Base-by-base conservation (phyloP, 2,797 vertebrate genomes). In the Catostomus latipinnis region DNA sequence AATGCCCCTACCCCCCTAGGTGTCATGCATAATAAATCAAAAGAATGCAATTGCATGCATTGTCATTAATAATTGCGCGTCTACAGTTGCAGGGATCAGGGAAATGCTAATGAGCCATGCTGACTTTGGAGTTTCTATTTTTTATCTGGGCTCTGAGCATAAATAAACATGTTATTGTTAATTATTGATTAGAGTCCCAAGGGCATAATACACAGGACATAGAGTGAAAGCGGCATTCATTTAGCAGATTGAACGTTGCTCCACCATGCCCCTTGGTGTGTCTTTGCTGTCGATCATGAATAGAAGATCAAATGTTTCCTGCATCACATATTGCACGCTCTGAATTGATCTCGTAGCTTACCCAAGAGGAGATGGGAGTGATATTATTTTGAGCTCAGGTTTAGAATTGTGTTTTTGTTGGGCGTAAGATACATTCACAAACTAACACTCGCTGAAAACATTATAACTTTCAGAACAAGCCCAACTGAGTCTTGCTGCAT, bases 21-120 rank as follows among this genome's bases (percentile, higher is more conserved):
- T 93, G 92, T 91, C 91, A 94, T 94, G 92, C 91, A 95, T 94
- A 94, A 95, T 94, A 94, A 94, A 95, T 94, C 94, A 94, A 94
- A 94, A 91, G 90, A 88, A 2, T 85, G 80, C 76, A 94, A 94
- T 94, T 94, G 93, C 93, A 94, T 94, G 92, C 88, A 88, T 88
- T 84, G 90, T 92, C 91, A 90, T 93, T 93, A 93, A 94, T 94
- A 94, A 94, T 93, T 90, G 87, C 87, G 83, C 92, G 86, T 91
- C 89, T 90, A 89, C 88, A 87, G 89, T 92, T 86, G 86, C 89
- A 88, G 88, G 92, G 90, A 88, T 93, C 92, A 86, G 91, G 91
- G 90, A 91, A 90, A 93, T 91, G 92, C 92, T 94, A 93, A 93
- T 92, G 92, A 92, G 91, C 88, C 66, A 65, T 92, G 93, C 92